Evolutionary conservation across 2,113 vertebrate genomes (phyloP).

Genomic region (Vulpes lagopus): DNA sequence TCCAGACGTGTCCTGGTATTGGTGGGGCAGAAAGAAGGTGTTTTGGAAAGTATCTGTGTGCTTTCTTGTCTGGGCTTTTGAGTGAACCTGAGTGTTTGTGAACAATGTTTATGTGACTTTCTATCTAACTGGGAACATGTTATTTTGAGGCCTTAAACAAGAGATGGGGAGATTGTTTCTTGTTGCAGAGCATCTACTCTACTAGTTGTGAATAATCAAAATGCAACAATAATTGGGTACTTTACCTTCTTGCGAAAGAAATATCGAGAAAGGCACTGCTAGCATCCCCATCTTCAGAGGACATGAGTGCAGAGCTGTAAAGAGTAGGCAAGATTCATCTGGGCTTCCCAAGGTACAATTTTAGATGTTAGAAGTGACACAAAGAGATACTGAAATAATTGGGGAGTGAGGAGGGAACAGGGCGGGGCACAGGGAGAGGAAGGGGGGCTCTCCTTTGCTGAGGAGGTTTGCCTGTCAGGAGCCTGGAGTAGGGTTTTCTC

Average conservation of each 20-base stretch:
- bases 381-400: not conserved
- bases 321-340: not conserved
- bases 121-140: no score
- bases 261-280: not conserved
- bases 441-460: not conserved
- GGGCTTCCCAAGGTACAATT: not conserved
- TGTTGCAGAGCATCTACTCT: not conserved
- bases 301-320: not conserved
- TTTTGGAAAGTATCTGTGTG: not conserved
- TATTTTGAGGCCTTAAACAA: not conserved
- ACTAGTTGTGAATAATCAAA: not conserved
- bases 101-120: not conserved
- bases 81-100: not conserved
- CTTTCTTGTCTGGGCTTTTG: not conserved
- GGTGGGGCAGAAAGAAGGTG: not conserved
- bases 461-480: not conserved
- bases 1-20: accelerated
- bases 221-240: not conserved
- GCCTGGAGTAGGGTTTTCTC: not conserved
- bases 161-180: not conserved
- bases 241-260: not conserved
- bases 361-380: not conserved
- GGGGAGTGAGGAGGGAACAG: not conserved
- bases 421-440: not conserved
- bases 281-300: not conserved